A percentile compares a stretch with the other conserved stretches of the same genome.
Evolutionary conservation across 2,888 invertebrate genomes (phyloP).

Genomic region (Clepsis dumicolana): DNA sequence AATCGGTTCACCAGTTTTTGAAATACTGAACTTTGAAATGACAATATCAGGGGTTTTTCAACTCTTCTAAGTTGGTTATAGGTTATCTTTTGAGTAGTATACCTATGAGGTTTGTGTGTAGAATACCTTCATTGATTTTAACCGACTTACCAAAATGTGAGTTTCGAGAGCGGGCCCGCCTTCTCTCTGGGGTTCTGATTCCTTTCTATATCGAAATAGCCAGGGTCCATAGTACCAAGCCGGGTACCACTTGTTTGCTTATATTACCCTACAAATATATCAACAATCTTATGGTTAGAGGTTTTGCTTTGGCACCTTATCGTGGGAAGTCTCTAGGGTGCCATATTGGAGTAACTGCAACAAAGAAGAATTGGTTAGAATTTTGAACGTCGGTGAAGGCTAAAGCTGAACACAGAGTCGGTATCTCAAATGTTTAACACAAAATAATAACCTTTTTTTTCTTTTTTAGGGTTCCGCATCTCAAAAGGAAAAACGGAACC

Average conservation of each 20-base stretch:
- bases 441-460: no score
- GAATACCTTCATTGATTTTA: not conserved
- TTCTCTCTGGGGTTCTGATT: slow-evolving; percentile 88
- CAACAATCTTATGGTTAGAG: slow-evolving; percentile 29
- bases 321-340: not conserved
- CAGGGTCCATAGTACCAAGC: slow-evolving; percentile 75
- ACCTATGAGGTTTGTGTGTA: no score
- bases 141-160: slow-evolving; percentile 88
- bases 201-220: slow-evolving; percentile 79
- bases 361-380: not conserved
- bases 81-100: no score
- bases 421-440: no score
- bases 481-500: no score
- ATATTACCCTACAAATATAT: slow-evolving; percentile 24
- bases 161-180: slow-evolving; percentile 87
- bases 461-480: no score
- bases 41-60: no score
- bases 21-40: no score
- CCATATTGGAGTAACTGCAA: slow-evolving; percentile 32
- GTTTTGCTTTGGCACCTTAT: slow-evolving; percentile 19
- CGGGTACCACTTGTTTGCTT: not conserved
- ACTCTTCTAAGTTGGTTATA: no score
- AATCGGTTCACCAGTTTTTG: no score
- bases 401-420: no score
- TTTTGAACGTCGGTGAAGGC: no score